Evolutionary conservation across 2,797 vertebrate species (phyloP), one percentile per base, ranked within the genome.

Genomic region (Sternotherus odoratus): DNA sequence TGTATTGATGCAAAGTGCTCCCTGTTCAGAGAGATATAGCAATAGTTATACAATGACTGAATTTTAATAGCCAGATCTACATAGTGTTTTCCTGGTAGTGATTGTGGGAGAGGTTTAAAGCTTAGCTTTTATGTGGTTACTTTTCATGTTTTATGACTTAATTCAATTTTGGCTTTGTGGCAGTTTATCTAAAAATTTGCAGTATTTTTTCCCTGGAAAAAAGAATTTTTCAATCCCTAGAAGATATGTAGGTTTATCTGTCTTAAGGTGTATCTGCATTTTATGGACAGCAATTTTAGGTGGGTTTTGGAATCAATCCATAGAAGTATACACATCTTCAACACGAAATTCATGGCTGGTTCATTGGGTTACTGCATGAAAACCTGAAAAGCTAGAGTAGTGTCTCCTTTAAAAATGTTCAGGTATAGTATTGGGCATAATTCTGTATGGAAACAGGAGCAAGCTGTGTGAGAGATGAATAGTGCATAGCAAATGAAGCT

Each of bases 281-380:
- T 72, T 39, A 43, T 46, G 36, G n/a, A 28, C n/a, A 72, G 28
- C 24, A 72, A 21, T 90, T 89, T 21, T 56, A 46, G 23, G 30
- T 3, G 21, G 3, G 50, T n/a, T 74, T 90, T 88, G 77, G 21
- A 83, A 66, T 85, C 43, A 28, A 56, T 82, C 6, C 39, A 72
- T 30, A 88, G 24, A 89, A n/a, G 72, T 83, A 77, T 54, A 2
- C 11, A 74, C 11, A 43, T 15, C 36, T 46, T 87, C 90, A 91
- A 36, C 36, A 56, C 48, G 66, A 87, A 82, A 53, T 63, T 74
- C n/a, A 63, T 2, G 72, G 7, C 63, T 82, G 17, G 16, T 72
- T 86, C 9, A 10, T n/a, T 24, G 0, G 0, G 21, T 3, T 48
- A 43, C 23, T 74, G 12, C 28, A 13, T 90, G 28, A 77, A 82